Conservation (phyloP, 2,888 invertebrate genomes). For the Drosophila yooni region DNA sequence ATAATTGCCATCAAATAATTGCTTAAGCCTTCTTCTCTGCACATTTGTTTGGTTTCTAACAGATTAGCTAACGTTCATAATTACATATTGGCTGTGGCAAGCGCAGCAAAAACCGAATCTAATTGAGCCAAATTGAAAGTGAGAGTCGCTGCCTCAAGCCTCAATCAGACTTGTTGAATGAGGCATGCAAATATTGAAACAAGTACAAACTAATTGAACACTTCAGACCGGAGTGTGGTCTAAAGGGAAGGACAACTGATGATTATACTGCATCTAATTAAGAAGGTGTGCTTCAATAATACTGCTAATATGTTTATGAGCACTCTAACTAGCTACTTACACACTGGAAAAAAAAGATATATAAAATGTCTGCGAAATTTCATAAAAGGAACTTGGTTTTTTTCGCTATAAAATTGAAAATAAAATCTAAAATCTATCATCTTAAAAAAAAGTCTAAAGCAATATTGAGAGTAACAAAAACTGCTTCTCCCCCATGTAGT, state of each 20-base stretch:
- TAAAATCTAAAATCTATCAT: background rate
- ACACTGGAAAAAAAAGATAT: background rate
- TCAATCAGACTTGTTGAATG: background rate
- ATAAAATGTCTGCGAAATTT: background rate
- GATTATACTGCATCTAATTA: background rate
- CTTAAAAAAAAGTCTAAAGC: background rate
- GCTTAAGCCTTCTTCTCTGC: slow-evolving; percentile 27
- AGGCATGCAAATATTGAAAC: background rate
- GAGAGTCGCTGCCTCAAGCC: slow-evolving; percentile 1
- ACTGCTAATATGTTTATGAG: background rate
- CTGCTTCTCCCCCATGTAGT: accelerated
- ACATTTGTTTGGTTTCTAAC: slow-evolving; percentile 8
- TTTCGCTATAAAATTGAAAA: background rate
- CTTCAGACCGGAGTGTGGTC: background rate
- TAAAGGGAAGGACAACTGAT: background rate
- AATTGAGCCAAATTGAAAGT: slow-evolving; percentile 27
- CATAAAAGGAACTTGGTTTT: background rate
- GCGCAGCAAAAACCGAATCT: slow-evolving; percentile 8
- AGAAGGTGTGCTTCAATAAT: background rate
- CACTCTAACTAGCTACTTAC: background rate
- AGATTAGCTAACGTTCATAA: slow-evolving; percentile 30
- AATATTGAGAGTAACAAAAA: background rate
- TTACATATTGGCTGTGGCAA: slow-evolving; percentile 20
- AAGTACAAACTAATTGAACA: background rate
- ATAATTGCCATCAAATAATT: slow-evolving; percentile 52